phyloP scores from a whole-genome alignment of 2,113 vertebrate genomes.

The Cryptotis parvus region DNA sequence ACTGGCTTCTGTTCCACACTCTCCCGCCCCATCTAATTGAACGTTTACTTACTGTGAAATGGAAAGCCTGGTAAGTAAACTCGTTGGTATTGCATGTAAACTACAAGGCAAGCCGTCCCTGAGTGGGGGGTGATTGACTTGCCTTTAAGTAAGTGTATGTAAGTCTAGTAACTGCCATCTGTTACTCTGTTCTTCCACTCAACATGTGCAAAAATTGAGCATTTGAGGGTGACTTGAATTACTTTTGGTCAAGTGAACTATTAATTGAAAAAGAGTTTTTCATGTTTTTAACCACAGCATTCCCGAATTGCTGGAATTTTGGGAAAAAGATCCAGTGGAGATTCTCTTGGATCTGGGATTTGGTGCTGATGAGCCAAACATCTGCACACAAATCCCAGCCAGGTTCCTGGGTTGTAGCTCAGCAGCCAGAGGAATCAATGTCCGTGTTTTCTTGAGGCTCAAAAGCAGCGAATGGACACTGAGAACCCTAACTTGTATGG shows the following conservation, averaged over 20 bases:
- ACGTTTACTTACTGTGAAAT: background rate
- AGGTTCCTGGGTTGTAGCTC: conserved; percentile 92
- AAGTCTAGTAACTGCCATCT: background rate
- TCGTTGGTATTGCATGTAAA: background rate
- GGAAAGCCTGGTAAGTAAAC: conserved; percentile 10
- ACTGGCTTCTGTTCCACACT: background rate
- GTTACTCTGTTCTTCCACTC: background rate
- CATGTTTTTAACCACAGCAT: conserved; percentile 84
- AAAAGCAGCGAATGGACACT: conserved; percentile 90
- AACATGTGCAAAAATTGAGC: background rate
- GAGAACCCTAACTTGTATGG: conserved; percentile 91
- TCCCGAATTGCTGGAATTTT: conserved; percentile 90
- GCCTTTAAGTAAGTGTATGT: conserved; percentile 13
- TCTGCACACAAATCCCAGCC: conserved; percentile 91
- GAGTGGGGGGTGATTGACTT: background rate
- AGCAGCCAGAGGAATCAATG: conserved; percentile 91
- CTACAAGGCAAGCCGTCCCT: background rate
- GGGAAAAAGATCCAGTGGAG: conserved; percentile 93
- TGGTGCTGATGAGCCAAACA: conserved; percentile 92
- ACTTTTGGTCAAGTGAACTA: background rate
- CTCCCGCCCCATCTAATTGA: background rate
- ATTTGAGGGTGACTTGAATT: background rate
- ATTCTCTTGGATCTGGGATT: conserved; percentile 95
- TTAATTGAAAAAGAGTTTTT: conserved; percentile 37
- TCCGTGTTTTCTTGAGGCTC: conserved; percentile 91